Base-by-base conservation (phyloP, 2,797 vertebrate species). In the Labroides dimidiatus region DNA sequence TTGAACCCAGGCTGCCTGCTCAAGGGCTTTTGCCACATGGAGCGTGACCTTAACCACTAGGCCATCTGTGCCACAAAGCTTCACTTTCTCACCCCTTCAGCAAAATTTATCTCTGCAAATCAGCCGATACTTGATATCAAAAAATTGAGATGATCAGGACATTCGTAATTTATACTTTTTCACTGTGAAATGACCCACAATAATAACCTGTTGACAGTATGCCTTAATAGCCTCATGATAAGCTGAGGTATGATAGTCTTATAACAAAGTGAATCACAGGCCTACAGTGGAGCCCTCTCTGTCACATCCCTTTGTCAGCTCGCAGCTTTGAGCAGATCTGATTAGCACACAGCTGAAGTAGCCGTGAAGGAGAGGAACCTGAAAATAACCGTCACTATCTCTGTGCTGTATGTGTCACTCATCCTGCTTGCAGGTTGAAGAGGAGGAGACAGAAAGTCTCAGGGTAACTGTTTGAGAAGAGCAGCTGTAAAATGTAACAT, bases 401-500 rank as follows among this genome's bases (percentile, higher is more conserved):
- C n/a, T 67, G 75, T 49, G 59, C 67, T 69, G 19, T 64, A 27
- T 45, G 43, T 60, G 73, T 73, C 71, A 39, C 39, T 66, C 64
- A 24, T 27, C 61, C 33, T 11, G 45, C n/a, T 48, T 1, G 36
- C 44, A 27, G 8, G 20, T 50, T 44, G 72, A 65, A 42, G 48
- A 48, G 57, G 72, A 78, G 51, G 77, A 55, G 72, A 61, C 27
- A 0, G 55, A 64, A 70, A 75, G 69, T 78, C 65, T 72, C 59
- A 30, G 53, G 60, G 58, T 13, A 39, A 43, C 55, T 78, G 66
- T 88, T 78, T 69, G 72, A 78, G 77, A 77, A 84, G 77, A 6
- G 11, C 61, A 78, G 78, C 77, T 91, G 88, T 81, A 81, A 90
- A 86, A 89, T 87, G 16, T 87, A 82, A 65, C 90, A 84, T 72